Evolutionary conservation across 2,797 vertebrate species (phyloP).

Genomic region (Babyrousa celebensis): DNA sequence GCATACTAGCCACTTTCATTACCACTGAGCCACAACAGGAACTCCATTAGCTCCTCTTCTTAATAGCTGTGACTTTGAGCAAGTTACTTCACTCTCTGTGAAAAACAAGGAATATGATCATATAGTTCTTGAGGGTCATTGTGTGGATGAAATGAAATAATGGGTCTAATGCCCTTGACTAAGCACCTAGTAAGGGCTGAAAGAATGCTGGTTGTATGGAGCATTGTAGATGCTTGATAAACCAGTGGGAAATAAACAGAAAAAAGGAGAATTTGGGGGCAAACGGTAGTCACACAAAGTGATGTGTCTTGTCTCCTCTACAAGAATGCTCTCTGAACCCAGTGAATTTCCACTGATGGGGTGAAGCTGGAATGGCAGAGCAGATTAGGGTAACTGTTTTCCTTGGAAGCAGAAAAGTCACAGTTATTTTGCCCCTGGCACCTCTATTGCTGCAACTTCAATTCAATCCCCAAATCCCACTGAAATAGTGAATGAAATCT

Average conservation of each 20-base stretch:
- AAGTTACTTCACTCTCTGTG: not conserved
- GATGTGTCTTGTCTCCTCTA: not conserved
- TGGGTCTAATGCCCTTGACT: not conserved
- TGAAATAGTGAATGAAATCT: constrained; percentile 37
- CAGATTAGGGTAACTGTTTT: constrained; percentile 68
- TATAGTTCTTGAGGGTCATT: not conserved
- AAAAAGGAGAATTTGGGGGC: not conserved
- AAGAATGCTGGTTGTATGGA: not conserved
- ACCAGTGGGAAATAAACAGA: not conserved
- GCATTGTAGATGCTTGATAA: not conserved
- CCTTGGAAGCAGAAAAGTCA: constrained; percentile 75
- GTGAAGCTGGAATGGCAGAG: constrained; percentile 10
- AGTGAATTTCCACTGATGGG: constrained; percentile 53
- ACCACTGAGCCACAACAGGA: too few species aligned
- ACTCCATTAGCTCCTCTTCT: not conserved
- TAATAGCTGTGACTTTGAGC: not conserved
- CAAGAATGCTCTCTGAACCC: not conserved
- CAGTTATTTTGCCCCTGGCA: constrained; percentile 67
- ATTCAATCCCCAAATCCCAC: constrained; percentile 76
- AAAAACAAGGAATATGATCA: not conserved
- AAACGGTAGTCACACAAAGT: not conserved
- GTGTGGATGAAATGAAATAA: not conserved
- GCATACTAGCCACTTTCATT: too few species aligned
- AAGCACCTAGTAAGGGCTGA: not conserved
- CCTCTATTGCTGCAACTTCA: constrained; percentile 61